Base-by-base conservation (phyloP, 2,888 invertebrate genomes). In the Eucera pruinosa region DNA sequence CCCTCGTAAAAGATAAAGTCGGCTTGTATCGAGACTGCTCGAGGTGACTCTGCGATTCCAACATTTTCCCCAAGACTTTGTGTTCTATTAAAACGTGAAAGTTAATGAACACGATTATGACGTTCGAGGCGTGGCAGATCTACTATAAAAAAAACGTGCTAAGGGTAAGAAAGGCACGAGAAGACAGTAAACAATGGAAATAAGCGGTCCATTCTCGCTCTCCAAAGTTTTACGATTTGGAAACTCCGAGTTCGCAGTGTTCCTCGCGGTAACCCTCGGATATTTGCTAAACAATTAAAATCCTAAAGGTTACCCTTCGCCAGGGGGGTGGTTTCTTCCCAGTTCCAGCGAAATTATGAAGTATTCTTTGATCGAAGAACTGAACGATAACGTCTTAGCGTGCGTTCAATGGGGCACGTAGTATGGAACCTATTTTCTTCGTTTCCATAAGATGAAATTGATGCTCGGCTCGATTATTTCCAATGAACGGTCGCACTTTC, bases 1-100 rank as follows among this genome's bases (percentile, higher is more conserved):
- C 80, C 81, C 83, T 79, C 83, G 62, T 86, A 79, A 86, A 85
- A 81, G 75, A 79, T 72, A 69, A 79, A 78, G 82, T 72, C 73
- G 25, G 77, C 54, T 77, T 80, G 85, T 78, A 75, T 84, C 76
- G 80, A 66, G 74, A 66, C 39, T 48, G 50, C 48, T 45, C 30
- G 52, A 60, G 66, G 55, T 48, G 23, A 41, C 41, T 65, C 23
- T 23, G 58, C 70, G 47, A 60, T 50, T 47, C 58, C 18, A 68
- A 66, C 72, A 48, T 52, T 57, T 52, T 33, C 25, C 33, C 30
- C 41, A 36, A 20, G 25, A 30, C 18, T 48, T 60, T 33, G 39
- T 36, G 30, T 33, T 41, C 60, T 52, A 41, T 67, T 70, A 72
- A 81, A 81, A 45, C 65, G 47, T 25, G 54, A 18, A 61, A 78